A percentile compares a stretch with the other conserved stretches of the same genome.
phyloP scores from a whole-genome alignment of 2,113 vertebrate genomes.

The Riparia riparia region DNA sequence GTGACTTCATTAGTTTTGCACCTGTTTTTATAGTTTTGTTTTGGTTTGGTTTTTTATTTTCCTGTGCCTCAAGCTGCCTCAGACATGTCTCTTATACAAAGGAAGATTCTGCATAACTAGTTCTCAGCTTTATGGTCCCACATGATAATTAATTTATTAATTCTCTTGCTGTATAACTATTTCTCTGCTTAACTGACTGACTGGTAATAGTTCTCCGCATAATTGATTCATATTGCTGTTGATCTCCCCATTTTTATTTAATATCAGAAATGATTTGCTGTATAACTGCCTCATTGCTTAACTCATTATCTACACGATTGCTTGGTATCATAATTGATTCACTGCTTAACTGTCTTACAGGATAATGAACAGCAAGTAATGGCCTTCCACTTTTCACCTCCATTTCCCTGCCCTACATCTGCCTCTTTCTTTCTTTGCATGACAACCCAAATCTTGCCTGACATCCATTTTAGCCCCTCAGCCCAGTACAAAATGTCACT shows the following conservation, averaged over 20 bases:
- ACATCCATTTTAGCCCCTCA: not conserved
- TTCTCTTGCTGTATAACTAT: constrained; percentile 29
- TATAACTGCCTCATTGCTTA: constrained; percentile 59
- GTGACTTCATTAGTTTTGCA: not conserved
- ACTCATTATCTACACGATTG: constrained; percentile 54
- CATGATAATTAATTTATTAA: constrained; percentile 44
- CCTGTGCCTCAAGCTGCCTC: not conserved
- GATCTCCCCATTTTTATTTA: constrained; percentile 65
- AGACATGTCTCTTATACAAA: not conserved
- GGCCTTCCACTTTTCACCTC: not conserved
- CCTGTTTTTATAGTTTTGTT: not conserved
- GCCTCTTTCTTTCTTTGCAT: not conserved
- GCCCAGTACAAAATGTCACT: not conserved
- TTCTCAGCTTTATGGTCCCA: constrained; percentile 18
- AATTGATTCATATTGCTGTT: constrained; percentile 64
- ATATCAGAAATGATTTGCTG: constrained; percentile 30
- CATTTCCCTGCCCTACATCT: not conserved
- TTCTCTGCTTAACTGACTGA: constrained; percentile 21
- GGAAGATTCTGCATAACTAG: constrained; percentile 27
- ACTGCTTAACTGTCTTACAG: constrained; percentile 10
- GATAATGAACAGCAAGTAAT: not conserved
- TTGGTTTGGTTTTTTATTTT: not conserved
- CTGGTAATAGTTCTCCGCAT: constrained; percentile 35
- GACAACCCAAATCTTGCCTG: not conserved
- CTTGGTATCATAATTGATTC: constrained; percentile 41